Conservation (phyloP, 2,888 invertebrate genomes). For the Strigamia transsilvanica region DNA sequence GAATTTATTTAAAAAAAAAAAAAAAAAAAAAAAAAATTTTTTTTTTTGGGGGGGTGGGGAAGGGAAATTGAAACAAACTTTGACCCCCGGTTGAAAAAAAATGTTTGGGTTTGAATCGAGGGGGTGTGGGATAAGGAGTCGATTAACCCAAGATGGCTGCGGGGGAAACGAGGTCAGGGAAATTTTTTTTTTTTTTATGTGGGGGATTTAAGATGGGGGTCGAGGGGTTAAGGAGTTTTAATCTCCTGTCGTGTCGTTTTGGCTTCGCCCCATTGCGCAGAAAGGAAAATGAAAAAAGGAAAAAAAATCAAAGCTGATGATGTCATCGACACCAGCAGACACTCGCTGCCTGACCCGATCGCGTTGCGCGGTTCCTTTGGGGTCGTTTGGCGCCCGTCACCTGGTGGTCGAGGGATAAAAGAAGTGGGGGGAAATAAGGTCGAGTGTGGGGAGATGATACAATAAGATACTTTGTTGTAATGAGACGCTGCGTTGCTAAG, state of each 20-base stretch:
- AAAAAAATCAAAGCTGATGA: constrained; percentile 48
- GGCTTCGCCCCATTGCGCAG: constrained; percentile 29
- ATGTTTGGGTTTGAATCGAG: constrained; percentile 31
- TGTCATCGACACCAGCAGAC: constrained; percentile 48
- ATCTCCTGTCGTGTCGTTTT: constrained; percentile 45
- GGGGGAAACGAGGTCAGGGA: constrained; percentile 20
- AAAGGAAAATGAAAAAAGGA: background rate
- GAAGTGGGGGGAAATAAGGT: constrained; percentile 4
- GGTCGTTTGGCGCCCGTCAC: constrained; percentile 69
- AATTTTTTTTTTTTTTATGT: background rate
- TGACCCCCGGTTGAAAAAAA: background rate
- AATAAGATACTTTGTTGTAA: constrained; percentile 47
- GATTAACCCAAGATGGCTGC: constrained; percentile 32
- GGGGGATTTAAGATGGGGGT: constrained; percentile 46
- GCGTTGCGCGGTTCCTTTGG: constrained; percentile 65
- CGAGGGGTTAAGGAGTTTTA: constrained; percentile 46
- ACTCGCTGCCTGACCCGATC: constrained; percentile 18
- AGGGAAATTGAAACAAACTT: background rate
- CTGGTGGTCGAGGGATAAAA: constrained; percentile 58
- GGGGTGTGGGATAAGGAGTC: background rate
- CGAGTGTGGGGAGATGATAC: constrained; percentile 25
- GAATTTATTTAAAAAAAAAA: too few species aligned
- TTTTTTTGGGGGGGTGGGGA: too few species aligned
- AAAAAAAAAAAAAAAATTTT: too few species aligned
- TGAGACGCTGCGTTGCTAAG: constrained; percentile 43